Conservation (phyloP, 2,888 invertebrate species). For the Helleia helle region DNA sequence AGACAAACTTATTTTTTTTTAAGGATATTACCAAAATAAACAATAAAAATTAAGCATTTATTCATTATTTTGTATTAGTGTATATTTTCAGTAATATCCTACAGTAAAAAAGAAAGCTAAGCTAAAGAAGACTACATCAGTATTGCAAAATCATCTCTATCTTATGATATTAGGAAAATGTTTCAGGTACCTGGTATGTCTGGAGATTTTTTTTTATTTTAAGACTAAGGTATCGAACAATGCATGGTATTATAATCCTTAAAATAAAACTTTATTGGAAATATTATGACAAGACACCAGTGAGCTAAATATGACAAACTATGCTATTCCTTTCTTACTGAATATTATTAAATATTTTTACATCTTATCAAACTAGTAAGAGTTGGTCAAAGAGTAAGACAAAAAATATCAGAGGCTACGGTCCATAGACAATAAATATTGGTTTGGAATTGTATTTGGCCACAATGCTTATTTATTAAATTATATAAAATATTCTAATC, state of each 20-base stretch:
- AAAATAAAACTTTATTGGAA: not conserved
- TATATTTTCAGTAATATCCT: too few relatives aligned
- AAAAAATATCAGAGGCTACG: not conserved
- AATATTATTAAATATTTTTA: too few relatives aligned
- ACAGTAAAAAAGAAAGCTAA: too few relatives aligned
- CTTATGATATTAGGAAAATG: slow-evolving; percentile 22
- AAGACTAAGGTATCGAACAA: not conserved
- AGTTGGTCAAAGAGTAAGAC: not conserved
- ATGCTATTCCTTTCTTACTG: too few relatives aligned
- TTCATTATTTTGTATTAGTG: too few relatives aligned
- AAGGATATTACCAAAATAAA: too few relatives aligned
- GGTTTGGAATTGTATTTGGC: slow-evolving; percentile 3
- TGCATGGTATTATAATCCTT: not conserved
- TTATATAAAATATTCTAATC: not conserved
- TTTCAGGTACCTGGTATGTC: slow-evolving; percentile 32
- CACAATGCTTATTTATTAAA: not conserved
- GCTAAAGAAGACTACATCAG: not conserved
- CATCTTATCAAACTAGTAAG: not conserved
- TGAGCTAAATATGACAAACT: too few relatives aligned
- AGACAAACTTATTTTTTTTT: too few relatives aligned
- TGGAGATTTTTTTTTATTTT: not conserved
- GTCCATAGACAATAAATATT: slow-evolving; percentile 5
- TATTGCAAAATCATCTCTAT: not conserved
- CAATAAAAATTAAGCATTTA: too few relatives aligned
- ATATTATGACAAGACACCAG: not conserved